Conservation (phyloP, 2,113 vertebrate genomes). For the Myanophis thanlyinensis region DNA sequence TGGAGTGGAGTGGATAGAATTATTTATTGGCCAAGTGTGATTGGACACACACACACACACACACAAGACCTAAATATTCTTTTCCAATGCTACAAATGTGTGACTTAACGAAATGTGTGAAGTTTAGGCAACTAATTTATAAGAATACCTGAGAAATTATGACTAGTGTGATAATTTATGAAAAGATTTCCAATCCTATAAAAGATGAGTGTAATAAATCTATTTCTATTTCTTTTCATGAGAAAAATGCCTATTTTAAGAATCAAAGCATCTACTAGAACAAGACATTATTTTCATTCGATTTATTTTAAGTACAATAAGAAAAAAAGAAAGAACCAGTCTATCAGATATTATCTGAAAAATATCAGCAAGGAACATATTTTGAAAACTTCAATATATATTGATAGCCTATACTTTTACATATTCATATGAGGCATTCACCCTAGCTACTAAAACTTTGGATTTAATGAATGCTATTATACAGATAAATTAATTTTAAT, state of each 20-base stretch:
- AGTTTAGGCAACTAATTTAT: not conserved
- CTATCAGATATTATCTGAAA: not conserved
- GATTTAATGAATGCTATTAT: conserved; percentile 52
- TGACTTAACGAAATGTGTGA: not conserved
- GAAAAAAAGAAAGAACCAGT: not conserved
- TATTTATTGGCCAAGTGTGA: not conserved
- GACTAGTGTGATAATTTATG: not conserved
- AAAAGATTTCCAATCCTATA: not conserved
- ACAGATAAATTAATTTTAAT: conserved; percentile 61
- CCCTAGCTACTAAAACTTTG: conserved; percentile 46
- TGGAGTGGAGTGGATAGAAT: not conserved
- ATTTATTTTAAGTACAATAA: conserved; percentile 18
- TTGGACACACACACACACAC: not conserved
- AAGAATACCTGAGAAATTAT: not conserved
- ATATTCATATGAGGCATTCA: conserved; percentile 35
- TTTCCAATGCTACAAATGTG: not conserved
- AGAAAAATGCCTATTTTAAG: not conserved
- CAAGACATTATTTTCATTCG: not conserved
- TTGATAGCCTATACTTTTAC: conserved; percentile 27
- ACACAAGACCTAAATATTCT: not conserved
- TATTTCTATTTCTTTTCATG: not conserved
- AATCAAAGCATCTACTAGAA: not conserved
- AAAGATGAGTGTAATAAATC: not conserved
- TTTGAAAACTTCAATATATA: not conserved
- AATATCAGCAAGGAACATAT: not conserved